Evolutionary conservation across 2,113 vertebrate species (phyloP).

Genomic region (Oncorhynchus gorbuscha): DNA sequence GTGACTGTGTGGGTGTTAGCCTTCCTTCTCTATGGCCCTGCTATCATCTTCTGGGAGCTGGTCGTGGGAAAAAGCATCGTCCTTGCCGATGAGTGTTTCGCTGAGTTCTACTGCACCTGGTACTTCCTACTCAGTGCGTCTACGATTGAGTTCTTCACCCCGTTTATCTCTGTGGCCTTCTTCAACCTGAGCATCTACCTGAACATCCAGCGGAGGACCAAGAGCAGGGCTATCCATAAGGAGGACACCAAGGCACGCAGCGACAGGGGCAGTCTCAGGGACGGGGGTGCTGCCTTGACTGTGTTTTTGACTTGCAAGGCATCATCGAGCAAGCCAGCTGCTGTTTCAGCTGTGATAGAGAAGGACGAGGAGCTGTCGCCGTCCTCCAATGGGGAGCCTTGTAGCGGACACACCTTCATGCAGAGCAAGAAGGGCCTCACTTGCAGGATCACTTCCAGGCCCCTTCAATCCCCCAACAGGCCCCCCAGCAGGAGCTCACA

Average conservation of each 20-base stretch:
- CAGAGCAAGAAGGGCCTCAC: constrained; percentile 61
- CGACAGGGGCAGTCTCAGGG: constrained; percentile 38
- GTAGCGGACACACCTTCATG: constrained; percentile 61
- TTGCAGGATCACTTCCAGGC: constrained; percentile 48
- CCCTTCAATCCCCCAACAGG: constrained; percentile 50
- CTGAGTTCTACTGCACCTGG: constrained; percentile 81
- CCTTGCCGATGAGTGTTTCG: constrained; percentile 73
- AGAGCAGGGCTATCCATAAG: constrained; percentile 41
- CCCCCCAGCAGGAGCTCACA: constrained; percentile 45
- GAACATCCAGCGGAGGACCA: constrained; percentile 76
- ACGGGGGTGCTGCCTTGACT: constrained; percentile 33
- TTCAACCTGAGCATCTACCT: constrained; percentile 87
- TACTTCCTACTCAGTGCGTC: constrained; percentile 80
- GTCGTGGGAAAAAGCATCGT: constrained; percentile 65
- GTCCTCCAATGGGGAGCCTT: constrained; percentile 59
- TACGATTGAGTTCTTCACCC: constrained; percentile 85
- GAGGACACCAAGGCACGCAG: constrained; percentile 38
- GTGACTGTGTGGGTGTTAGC: constrained; percentile 81
- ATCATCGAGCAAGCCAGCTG: constrained; percentile 66
- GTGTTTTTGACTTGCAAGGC: constrained; percentile 77
- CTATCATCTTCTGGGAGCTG: constrained; percentile 80
- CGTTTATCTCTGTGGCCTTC: constrained; percentile 80
- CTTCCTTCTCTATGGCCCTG: constrained; percentile 85
- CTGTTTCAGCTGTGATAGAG: constrained; percentile 65
- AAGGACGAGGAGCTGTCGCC: constrained; percentile 66